Percentiles rank a stretch among this genome's conserved stretches.
Conservation (phyloP, 2,888 invertebrate species). For the Ptychoptera albimana region DNA sequence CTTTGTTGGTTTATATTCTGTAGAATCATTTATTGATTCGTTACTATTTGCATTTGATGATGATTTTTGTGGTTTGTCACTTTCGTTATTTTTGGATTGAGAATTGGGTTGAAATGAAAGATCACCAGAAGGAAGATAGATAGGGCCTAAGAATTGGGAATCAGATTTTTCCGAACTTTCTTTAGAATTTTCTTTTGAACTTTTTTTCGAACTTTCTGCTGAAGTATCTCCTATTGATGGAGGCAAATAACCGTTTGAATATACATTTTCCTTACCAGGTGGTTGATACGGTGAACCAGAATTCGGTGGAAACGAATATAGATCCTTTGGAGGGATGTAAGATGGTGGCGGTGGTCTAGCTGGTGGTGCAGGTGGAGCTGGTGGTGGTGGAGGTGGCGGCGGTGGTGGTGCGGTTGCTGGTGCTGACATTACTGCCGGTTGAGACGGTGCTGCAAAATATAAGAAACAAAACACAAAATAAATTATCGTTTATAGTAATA, state of each 20-base stretch:
- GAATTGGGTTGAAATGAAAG: too few relatives aligned
- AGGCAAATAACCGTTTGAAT: slow-evolving; percentile 9
- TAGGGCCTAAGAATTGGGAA: too few relatives aligned
- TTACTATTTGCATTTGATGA: neutral
- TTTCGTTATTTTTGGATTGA: neutral
- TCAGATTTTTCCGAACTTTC: too few relatives aligned
- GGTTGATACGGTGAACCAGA: slow-evolving; percentile 20
- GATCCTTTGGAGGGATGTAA: slow-evolving; percentile 14
- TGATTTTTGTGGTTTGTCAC: neutral
- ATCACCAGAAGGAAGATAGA: too few relatives aligned
- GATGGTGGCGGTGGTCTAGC: neutral
- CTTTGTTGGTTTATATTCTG: neutral
- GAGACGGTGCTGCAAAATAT: neutral
- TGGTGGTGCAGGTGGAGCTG: neutral
- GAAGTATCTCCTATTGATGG: slow-evolving; percentile 13
- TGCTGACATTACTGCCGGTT: neutral
- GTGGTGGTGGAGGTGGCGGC: neutral
- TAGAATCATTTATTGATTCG: neutral
- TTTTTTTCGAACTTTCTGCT: neutral
- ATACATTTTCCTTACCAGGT: too few relatives aligned
- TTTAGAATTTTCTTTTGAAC: too few relatives aligned
- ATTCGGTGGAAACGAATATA: slow-evolving; percentile 27
- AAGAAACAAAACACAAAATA: too few relatives aligned
- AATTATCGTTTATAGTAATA: too few relatives aligned
- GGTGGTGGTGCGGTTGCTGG: neutral